phyloP scores from a whole-genome alignment of 2,797 vertebrate species.

The Hirundo rustica region DNA sequence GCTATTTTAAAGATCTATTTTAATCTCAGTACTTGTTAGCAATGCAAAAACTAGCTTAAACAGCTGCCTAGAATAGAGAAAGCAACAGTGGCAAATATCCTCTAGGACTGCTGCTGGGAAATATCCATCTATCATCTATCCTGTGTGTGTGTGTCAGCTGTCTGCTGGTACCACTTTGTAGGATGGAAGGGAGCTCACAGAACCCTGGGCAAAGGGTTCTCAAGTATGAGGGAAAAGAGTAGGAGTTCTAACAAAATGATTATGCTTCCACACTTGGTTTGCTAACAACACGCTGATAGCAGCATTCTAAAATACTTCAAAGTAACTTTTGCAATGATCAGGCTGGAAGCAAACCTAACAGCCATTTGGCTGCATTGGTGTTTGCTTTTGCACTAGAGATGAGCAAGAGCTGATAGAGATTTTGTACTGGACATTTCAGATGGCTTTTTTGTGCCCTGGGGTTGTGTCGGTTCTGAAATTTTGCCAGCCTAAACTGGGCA shows the following conservation, averaged over 20 bases:
- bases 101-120: slow-evolving; percentile 16
- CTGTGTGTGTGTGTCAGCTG: not conserved
- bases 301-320: not conserved
- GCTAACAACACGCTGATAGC: not conserved
- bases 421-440: not conserved
- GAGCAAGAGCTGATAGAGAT: not conserved
- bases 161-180: not conserved
- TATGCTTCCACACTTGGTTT: not conserved
- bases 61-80: slow-evolving; percentile 53
- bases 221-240: not conserved
- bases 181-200: not conserved
- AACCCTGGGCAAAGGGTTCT: not conserved
- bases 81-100: slow-evolving; percentile 31
- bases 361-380: not conserved
- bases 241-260: not conserved
- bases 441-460: not conserved
- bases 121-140: not conserved
- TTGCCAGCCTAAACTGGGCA: not conserved
- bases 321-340: not conserved
- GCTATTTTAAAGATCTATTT: slow-evolving; percentile 59
- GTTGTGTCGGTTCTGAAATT: not conserved
- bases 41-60: slow-evolving; percentile 56
- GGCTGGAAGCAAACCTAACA: not conserved
- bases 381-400: not conserved
- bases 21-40: slow-evolving; percentile 50